Evolutionary conservation across 2,888 invertebrate genomes (phyloP).

Genomic region (Leptinotarsa rubiginosa): DNA sequence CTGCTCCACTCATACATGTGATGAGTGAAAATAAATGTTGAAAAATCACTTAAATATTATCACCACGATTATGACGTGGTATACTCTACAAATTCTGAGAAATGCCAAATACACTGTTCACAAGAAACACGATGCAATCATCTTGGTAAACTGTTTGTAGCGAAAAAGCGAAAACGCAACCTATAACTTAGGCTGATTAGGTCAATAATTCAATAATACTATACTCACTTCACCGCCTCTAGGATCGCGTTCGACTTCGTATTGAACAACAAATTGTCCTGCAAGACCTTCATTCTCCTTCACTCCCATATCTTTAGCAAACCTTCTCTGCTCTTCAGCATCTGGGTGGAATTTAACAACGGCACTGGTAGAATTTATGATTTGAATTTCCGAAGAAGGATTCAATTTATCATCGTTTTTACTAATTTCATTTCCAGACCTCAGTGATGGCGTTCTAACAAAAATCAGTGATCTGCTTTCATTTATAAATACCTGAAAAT

Average conservation of each 20-base stretch:
- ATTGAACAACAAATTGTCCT: slow-evolving; percentile 77
- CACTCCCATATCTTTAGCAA: slow-evolving; percentile 62
- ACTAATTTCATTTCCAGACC: slow-evolving; percentile 41
- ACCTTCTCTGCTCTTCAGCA: slow-evolving; percentile 69
- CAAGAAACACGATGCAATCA: too few species aligned
- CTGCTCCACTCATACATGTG: too few species aligned
- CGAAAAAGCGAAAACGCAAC: too few species aligned
- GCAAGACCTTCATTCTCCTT: slow-evolving; percentile 68
- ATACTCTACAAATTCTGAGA: too few species aligned
- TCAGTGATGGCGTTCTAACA: slow-evolving; percentile 38
- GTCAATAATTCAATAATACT: background rate
- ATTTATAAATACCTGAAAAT: slow-evolving; percentile 68
- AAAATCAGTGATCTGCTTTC: slow-evolving; percentile 72
- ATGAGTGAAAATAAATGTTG: too few species aligned
- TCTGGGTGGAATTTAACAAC: slow-evolving; percentile 71
- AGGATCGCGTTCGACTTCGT: slow-evolving; percentile 74
- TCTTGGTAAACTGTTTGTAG: too few species aligned
- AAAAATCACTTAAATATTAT: too few species aligned
- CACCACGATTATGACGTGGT: too few species aligned
- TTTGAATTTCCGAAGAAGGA: slow-evolving; percentile 56
- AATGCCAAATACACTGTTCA: too few species aligned
- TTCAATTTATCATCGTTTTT: slow-evolving; percentile 64
- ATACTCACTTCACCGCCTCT: slow-evolving; percentile 73
- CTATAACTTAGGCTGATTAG: too few species aligned
- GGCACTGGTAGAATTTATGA: slow-evolving; percentile 53